phyloP scores from a whole-genome alignment of 2,888 invertebrate species.

The Hirtodrosophila histrioides region DNA sequence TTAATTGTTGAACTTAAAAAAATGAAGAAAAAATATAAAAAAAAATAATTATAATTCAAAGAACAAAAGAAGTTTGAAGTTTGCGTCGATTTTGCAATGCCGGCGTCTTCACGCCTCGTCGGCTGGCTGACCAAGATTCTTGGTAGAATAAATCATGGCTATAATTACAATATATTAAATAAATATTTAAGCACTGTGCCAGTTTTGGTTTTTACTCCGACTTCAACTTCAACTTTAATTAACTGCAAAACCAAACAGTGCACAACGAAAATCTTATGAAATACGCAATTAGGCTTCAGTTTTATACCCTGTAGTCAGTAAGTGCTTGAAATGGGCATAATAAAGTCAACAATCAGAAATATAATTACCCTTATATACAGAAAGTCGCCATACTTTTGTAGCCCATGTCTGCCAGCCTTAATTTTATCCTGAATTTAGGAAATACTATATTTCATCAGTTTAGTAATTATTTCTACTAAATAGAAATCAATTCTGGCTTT shows the following conservation, averaged over 20 bases:
- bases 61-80: constrained; percentile 33
- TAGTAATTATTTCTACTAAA: no score
- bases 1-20: constrained; percentile 33
- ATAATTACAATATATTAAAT: constrained; percentile 68
- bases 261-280: constrained; percentile 74
- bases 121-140: constrained; percentile 68
- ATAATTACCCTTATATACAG: neutral
- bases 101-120: constrained; percentile 65
- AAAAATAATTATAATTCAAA: constrained; percentile 1
- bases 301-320: neutral
- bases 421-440: no score
- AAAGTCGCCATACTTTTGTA: no score
- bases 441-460: no score
- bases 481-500: no score
- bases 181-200: constrained; percentile 66
- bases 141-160: constrained; percentile 64
- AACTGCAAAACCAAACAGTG: constrained; percentile 74
- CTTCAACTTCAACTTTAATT: constrained; percentile 57
- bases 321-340: neutral
- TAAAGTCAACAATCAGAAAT: no score
- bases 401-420: no score
- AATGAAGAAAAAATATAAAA: constrained; percentile 18
- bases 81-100: constrained; percentile 54
- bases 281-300: constrained; percentile 60
- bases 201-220: constrained; percentile 47